Percentiles rank a stretch among this genome's conserved stretches.
Conservation (phyloP, 1,140 invertebrate species). For the Phortica variegata region DNA sequence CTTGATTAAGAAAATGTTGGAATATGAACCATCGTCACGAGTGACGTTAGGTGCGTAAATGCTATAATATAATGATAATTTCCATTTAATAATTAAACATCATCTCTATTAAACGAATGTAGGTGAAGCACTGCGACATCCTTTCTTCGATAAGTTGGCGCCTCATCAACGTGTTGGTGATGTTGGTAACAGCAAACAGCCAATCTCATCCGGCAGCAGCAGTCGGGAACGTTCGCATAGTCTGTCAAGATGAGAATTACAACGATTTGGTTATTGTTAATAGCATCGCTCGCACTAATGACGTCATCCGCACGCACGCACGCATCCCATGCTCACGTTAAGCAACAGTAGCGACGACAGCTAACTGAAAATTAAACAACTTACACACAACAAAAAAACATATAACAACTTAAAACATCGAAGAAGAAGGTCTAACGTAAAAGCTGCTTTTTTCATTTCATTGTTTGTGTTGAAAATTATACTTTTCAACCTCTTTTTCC, state of each 20-base stretch:
- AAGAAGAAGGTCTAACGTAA: conserved; percentile 12
- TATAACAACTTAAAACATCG: conserved; percentile 18
- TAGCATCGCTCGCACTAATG: too few relatives aligned
- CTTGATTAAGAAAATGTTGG: conserved; percentile 91
- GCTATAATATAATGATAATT: background rate
- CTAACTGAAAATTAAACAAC: background rate
- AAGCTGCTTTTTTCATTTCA: too few relatives aligned
- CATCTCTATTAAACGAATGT: background rate
- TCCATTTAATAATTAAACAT: background rate
- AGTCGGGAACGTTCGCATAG: conserved; percentile 56
- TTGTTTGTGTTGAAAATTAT: too few relatives aligned
- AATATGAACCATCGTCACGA: conserved; percentile 90
- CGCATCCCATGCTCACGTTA: conserved; percentile 30
- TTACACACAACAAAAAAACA: conserved; percentile 13
- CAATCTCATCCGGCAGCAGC: conserved; percentile 50
- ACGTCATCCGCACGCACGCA: conserved; percentile 30
- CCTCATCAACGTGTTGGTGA: conserved; percentile 70
- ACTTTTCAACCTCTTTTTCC: too few relatives aligned
- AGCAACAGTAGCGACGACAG: conserved; percentile 3
- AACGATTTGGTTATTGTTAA: conserved; percentile 59
- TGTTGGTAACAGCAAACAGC: conserved; percentile 35
- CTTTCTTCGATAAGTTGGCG: conserved; percentile 88
- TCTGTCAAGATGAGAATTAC: conserved; percentile 57
- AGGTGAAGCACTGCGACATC: conserved; percentile 84
- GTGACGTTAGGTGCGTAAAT: conserved; percentile 70